Evolutionary conservation across 2,113 vertebrate genomes (phyloP), one percentile per base, ranked within the genome.

Genomic region (Gopherus evgoodei): DNA sequence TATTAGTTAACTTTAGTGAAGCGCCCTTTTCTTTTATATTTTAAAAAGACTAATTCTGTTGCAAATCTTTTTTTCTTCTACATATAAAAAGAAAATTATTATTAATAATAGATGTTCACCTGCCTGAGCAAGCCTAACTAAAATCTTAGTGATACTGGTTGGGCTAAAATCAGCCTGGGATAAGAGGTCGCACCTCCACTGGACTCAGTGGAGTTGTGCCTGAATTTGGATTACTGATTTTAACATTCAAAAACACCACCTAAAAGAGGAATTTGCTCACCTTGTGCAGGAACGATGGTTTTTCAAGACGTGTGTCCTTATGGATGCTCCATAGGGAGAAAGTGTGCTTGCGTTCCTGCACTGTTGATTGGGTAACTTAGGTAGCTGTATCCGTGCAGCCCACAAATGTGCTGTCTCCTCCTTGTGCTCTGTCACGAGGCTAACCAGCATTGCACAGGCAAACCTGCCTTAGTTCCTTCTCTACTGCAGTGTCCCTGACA

Each of bases 71-170:
- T 75, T 56, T 2, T 6, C 14, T 76, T 1, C 2, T 49, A 9
- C 12, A 50, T 25, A 90, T 31, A 11, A 81, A 91, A 76, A 22
- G 49, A 59, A 1, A 31, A 59, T 31, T 12, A 78, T 83, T 69
- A 72, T 42, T 52, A 16, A 31, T 53, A 81, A 35, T 47, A 91
- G 50, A 57, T 44, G 16, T 65, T n/a, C 8, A 89, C 22, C 59
- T 24, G 0, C 1, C 7, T 29, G 78, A 82, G 59, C n/a, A 35
- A 31, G 31, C 14, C 59, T 16, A 35, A 31, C 31, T 65, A 65
- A 59, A 65, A 65, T 4, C 72, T 56, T 80, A 21, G n/a, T 11
- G 25, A 79, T 52, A 38, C 25, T 1, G 19, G 4, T 0, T 35
- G 76, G 49, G 72, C 31, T 83, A 88, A 80, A 78, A 56, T 8